Evolutionary conservation across 2,113 vertebrate genomes (phyloP).

Genomic region (Seriola dumerili): DNA sequence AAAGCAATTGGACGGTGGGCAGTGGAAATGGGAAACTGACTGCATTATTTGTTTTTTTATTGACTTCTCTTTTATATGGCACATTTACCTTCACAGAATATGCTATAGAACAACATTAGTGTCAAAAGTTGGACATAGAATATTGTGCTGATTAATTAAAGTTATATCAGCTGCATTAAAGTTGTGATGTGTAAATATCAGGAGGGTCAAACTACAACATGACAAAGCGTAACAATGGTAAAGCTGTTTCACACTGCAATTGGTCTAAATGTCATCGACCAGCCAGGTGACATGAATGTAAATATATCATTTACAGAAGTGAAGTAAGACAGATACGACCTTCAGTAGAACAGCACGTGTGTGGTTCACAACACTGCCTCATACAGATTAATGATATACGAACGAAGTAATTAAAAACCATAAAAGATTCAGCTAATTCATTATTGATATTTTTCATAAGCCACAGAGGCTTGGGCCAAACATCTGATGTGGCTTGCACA

Average conservation of each 20-base stretch:
- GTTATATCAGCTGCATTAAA: not conserved
- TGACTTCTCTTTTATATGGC: conserved; percentile 12
- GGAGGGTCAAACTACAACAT: too few species aligned
- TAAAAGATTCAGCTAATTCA: not conserved
- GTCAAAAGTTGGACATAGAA: not conserved
- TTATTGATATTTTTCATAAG: too few species aligned
- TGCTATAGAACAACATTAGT: not conserved
- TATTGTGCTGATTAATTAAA: not conserved
- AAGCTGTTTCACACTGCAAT: too few species aligned
- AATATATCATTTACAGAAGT: not conserved
- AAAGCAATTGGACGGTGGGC: conserved; percentile 30
- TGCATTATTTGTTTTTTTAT: conserved; percentile 27
- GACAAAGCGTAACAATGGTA: too few species aligned
- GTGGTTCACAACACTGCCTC: not conserved
- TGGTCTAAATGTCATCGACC: not conserved
- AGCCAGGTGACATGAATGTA: not conserved
- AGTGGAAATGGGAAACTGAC: conserved; percentile 18
- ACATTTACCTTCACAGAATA: not conserved
- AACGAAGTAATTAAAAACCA: too few species aligned
- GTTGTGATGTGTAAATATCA: too few species aligned
- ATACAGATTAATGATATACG: too few species aligned
- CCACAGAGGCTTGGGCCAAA: too few species aligned
- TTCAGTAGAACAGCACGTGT: not conserved
- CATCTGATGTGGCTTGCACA: too few species aligned
- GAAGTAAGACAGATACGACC: not conserved